These are phyloP conservation scores for Drosophila macrospina DNA, from an alignment of 2,888 invertebrate species.

Conservation along the genomic window DNA sequence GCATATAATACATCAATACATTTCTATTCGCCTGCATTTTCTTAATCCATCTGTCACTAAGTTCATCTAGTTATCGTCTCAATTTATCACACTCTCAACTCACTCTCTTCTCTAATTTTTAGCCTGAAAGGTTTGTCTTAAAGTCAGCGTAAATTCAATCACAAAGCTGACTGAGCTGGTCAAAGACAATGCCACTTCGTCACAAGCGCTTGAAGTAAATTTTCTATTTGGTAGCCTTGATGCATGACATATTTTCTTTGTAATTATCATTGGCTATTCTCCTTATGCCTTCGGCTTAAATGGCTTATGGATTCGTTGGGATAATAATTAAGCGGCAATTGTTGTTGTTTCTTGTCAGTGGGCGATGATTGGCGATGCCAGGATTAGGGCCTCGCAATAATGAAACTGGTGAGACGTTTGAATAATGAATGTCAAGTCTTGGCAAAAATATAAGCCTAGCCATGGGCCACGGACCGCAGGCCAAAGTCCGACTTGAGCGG, in stretches of 20 bases:
- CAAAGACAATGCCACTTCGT: conserved; percentile 1
- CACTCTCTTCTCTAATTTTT: background rate
- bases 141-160: conserved; percentile 44
- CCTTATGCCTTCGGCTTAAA: background rate
- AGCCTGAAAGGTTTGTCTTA: conserved; percentile 42
- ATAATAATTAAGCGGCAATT: conserved; percentile 63
- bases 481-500: conserved; percentile 35
- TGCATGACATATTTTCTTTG: conserved; percentile 33
- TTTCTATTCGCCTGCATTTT: too few relatives aligned
- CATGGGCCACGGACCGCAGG: conserved; percentile 36
- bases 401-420: conserved; percentile 54
- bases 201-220: conserved; percentile 23
- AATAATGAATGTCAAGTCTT: conserved; percentile 59
- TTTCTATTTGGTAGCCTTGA: conserved; percentile 25
- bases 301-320: conserved; percentile 18
- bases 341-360: conserved; percentile 28
- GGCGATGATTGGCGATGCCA: conserved; percentile 52
- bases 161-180: conserved; percentile 24
- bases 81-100: too few relatives aligned
- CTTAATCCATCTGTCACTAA: too few relatives aligned
- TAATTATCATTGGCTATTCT: conserved; percentile 30
- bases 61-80: too few relatives aligned
- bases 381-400: conserved; percentile 49
- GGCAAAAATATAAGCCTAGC: conserved; percentile 57
- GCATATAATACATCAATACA: too few relatives aligned